Evolutionary conservation across 1,140 invertebrate genomes (phyloP), one percentile per base, ranked within the genome.

Genomic region (Macrosteles quadrilineatus): DNA sequence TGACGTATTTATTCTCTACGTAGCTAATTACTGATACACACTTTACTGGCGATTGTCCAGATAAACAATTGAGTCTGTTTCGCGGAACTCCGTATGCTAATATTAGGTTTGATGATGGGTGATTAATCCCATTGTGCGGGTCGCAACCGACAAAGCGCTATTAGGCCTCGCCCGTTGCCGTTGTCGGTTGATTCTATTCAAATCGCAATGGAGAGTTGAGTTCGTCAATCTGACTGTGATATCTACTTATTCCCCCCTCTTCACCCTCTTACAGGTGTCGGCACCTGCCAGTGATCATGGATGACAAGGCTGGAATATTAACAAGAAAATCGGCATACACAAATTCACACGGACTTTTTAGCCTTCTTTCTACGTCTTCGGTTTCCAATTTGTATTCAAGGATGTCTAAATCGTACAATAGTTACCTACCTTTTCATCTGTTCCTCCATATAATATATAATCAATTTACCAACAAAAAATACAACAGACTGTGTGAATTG

Each of bases 81-180:
- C 47, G 14, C 47, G n/a, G 47, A 50, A 50, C 47, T n/a, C n/a
- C 14, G 47, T 50, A 50, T 50, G 47, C 47, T 50, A 50, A 50
- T 50, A 50, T 50, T 50, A 50, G 47, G n/a, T 36, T 14, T 50
- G 47, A 50, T 50, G 14, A 17, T 63, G 27, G 9, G 1, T 63
- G 59, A 63, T 63, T 63, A 63, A 63, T 63, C 31, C 59, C 59
- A 63, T 63, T 63, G 59, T 63, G n/a, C n/a, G 63, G 32, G n/a
- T 43, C 19, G 32, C n/a, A 17, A 14, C 63, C 63, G 63, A 66
- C 63, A 66, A 66, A 66, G 40, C n/a, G 63, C 31, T 43, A 66
- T 66, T 66, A 66, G 36, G 40, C 63, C 63, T 66, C 63, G 12
- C 63, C 63, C 32, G 32, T 36, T 14, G 4, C n/a, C n/a, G n/a